Conservation (phyloP, 1,140 invertebrate species). For the Agrilus planipennis region DNA sequence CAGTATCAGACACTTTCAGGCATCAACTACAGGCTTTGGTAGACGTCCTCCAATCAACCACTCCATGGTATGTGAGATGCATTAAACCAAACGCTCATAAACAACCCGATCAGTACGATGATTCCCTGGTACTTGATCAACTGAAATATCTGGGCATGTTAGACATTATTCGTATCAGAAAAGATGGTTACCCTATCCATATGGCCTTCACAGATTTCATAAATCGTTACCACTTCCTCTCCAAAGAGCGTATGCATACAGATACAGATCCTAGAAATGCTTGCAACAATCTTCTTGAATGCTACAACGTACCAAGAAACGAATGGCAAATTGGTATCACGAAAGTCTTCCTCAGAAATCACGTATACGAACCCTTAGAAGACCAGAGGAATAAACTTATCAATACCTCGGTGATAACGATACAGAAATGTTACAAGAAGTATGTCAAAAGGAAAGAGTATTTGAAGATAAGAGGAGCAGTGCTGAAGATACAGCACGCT, state of each 20-base stretch:
- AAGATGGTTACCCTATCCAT: constrained; percentile 89
- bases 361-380: constrained; percentile 80
- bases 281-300: constrained; percentile 40
- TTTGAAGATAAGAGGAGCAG: constrained; percentile 53
- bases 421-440: constrained; percentile 67
- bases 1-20: constrained; percentile 86
- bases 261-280: constrained; percentile 25
- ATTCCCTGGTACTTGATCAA: constrained; percentile 77
- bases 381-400: constrained; percentile 60
- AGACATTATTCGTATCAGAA: constrained; percentile 87
- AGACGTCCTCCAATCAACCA: constrained; percentile 81
- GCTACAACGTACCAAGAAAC: constrained; percentile 47
- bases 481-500: constrained; percentile 70
- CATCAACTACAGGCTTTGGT: constrained; percentile 84
- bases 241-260: constrained; percentile 32
- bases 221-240: constrained; percentile 63
- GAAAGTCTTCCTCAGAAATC: constrained; percentile 78
- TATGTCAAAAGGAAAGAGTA: constrained; percentile 56
- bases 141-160: constrained; percentile 90
- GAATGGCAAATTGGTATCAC: constrained; percentile 89
- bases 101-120: constrained; percentile 70
- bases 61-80: constrained; percentile 91
- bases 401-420: constrained; percentile 55
- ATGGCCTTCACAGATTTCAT: constrained; percentile 67
- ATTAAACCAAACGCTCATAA: constrained; percentile 91